Percentiles rank a stretch among this genome's conserved stretches.
Evolutionary conservation across 2,888 invertebrate genomes (phyloP).

Genomic region (Pimpla rufipes): DNA sequence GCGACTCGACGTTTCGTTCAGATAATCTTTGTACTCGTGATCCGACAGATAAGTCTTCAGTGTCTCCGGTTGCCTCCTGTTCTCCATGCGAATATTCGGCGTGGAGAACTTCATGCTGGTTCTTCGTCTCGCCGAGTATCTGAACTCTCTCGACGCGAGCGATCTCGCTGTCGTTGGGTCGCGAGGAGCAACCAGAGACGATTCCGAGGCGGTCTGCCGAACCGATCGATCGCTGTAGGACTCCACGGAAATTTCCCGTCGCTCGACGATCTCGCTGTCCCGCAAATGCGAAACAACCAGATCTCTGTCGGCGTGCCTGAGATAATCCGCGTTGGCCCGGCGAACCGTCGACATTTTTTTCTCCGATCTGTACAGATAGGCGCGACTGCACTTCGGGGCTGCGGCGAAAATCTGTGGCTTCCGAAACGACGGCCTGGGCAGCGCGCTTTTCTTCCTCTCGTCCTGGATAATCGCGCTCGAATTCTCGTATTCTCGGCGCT

Average conservation of each 20-base stretch:
- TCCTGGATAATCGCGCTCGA: constrained; percentile 5
- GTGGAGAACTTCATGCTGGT: constrained; percentile 52
- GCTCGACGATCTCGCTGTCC: constrained; percentile 38
- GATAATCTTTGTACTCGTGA: constrained; percentile 66
- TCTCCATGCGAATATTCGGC: constrained; percentile 67
- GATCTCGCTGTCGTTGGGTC: neutral
- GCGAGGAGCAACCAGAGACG: constrained; percentile 30
- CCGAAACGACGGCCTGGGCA: constrained; percentile 51
- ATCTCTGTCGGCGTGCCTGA: constrained; percentile 41
- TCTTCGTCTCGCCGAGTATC: constrained; percentile 5
- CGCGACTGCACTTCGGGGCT: constrained; percentile 3
- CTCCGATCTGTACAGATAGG: neutral
- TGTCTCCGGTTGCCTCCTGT: constrained; percentile 65
- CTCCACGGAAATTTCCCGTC: constrained; percentile 16
- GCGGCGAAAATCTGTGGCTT: constrained; percentile 43
- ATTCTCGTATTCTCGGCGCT: constrained; percentile 28
- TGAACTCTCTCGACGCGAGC: constrained; percentile 17
- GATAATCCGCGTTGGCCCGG: constrained; percentile 45
- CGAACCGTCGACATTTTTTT: constrained; percentile 26
- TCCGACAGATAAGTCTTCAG: constrained; percentile 68
- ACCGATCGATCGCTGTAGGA: constrained; percentile 4
- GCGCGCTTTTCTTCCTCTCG: constrained; percentile 30
- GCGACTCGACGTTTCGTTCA: constrained; percentile 60
- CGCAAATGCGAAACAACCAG: constrained; percentile 39
- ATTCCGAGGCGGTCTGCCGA: constrained; percentile 28